phyloP scores from a whole-genome alignment of 2,797 vertebrate species.

The Sebastes variabilis region DNA sequence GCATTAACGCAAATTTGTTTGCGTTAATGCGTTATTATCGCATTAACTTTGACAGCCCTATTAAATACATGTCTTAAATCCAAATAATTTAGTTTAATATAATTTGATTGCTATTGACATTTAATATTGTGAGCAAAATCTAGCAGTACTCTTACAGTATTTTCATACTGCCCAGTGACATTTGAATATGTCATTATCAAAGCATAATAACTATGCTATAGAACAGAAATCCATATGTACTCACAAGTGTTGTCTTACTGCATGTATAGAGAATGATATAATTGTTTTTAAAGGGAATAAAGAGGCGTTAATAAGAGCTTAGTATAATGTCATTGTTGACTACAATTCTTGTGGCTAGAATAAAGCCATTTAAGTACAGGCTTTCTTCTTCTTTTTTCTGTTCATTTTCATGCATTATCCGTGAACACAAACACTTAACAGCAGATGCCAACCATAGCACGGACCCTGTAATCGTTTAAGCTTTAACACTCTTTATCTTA shows the following conservation, averaged over 20 bases:
- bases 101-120: background rate
- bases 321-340: background rate
- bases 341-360: background rate
- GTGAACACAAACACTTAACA: background rate
- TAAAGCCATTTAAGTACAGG: background rate
- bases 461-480: background rate
- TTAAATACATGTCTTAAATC: background rate
- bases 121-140: background rate
- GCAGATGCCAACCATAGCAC: background rate
- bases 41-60: background rate
- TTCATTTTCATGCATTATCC: background rate
- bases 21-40: too few relatives aligned
- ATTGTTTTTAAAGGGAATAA: background rate
- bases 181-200: background rate
- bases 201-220: background rate
- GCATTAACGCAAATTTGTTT: too few relatives aligned
- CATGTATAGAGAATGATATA: background rate
- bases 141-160: background rate
- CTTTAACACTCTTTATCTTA: background rate
- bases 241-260: background rate
- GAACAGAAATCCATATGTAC: background rate
- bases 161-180: background rate
- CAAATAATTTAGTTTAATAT: background rate
- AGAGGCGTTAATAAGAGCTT: background rate
- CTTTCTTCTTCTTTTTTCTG: background rate